phyloP scores from a whole-genome alignment of 2,888 invertebrate genomes.

The Steinernema scapterisci region DNA sequence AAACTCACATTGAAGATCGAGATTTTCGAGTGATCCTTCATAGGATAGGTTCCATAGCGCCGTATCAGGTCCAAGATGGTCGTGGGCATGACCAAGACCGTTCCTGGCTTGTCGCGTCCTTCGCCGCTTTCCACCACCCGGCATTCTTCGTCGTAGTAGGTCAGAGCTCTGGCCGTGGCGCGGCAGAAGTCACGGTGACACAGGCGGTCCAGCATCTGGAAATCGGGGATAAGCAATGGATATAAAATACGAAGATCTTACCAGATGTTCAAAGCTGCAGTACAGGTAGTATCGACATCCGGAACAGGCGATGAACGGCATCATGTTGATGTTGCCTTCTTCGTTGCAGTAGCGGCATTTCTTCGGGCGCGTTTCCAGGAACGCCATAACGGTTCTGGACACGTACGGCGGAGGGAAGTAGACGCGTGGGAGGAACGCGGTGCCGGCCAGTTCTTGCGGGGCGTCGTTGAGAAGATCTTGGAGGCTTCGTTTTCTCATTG shows the following conservation, averaged over 20 bases:
- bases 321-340: background rate
- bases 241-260: background rate
- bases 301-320: background rate
- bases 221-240: background rate
- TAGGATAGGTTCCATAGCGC: background rate
- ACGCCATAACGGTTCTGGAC: background rate
- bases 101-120: background rate
- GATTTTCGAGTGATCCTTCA: constrained; percentile 56
- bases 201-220: background rate
- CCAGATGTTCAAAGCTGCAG: constrained; percentile 1
- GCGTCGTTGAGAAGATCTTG: too few species aligned
- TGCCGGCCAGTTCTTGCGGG: too few species aligned
- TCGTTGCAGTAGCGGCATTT: background rate
- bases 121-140: background rate
- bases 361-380: constrained; percentile 1
- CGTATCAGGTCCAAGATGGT: background rate
- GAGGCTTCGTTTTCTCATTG: too few species aligned
- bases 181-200: background rate
- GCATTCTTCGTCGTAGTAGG: background rate
- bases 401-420: background rate
- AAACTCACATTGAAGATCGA: constrained; percentile 49
- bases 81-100: background rate
- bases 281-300: constrained; percentile 2
- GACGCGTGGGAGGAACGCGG: background rate
- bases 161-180: background rate